Evolutionary conservation across 1,140 invertebrate species (phyloP).

Genomic region (Caenorhabditis tropicalis): DNA sequence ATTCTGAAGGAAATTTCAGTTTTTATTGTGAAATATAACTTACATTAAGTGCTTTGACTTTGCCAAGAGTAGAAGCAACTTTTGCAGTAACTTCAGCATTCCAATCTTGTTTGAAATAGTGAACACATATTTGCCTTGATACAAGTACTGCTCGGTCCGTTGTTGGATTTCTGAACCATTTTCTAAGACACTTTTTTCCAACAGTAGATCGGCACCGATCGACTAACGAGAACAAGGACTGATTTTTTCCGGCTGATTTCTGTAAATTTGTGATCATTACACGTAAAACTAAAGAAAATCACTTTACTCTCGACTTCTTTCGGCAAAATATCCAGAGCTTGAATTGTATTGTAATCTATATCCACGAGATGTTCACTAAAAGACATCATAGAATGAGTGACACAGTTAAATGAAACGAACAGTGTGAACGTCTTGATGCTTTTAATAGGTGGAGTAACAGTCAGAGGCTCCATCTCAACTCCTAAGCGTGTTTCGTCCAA

Average conservation of each 20-base stretch:
- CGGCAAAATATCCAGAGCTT: conserved; percentile 52
- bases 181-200: conserved; percentile 57
- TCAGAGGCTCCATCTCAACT: conserved; percentile 48
- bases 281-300: not conserved
- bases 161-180: conserved; percentile 66
- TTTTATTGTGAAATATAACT: not conserved
- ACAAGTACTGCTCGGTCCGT: conserved; percentile 59
- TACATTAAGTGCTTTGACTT: conserved; percentile 9
- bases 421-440: conserved; percentile 51
- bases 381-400: not conserved
- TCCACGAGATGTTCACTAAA: conserved; percentile 58
- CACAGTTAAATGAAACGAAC: conserved; percentile 5
- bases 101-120: conserved; percentile 62
- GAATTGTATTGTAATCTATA: conserved; percentile 53
- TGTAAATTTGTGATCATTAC: not conserved
- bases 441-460: conserved; percentile 52
- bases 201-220: conserved; percentile 51
- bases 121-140: conserved; percentile 62
- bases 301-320: conserved; percentile 26
- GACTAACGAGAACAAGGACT: conserved; percentile 40
- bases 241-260: not conserved
- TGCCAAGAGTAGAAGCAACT: not conserved
- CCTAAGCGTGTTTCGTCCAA: conserved; percentile 53
- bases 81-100: conserved; percentile 34
- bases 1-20: conserved; percentile 20